These are phyloP conservation scores for Lepeophtheirus salmonis DNA, from an alignment of 1,140 invertebrate genomes.

Conservation along the genomic window DNA sequence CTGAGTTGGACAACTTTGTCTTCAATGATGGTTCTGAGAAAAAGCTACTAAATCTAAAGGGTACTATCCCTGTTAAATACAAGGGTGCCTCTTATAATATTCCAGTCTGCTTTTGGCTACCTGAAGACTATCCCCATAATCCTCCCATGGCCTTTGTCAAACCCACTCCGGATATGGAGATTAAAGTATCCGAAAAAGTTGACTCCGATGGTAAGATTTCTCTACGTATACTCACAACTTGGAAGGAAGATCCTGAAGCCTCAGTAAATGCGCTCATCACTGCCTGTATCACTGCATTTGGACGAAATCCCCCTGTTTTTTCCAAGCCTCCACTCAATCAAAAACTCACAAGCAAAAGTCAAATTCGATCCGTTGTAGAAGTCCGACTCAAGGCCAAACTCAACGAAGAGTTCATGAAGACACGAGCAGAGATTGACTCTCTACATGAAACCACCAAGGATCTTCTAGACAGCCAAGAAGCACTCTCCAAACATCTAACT, in stretches of 20 bases:
- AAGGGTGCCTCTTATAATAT: conserved; percentile 87
- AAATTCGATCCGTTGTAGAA: neutral
- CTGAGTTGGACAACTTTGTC: conserved; percentile 35
- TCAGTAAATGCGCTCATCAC: neutral
- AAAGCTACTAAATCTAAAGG: conserved; percentile 61
- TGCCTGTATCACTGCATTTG: neutral
- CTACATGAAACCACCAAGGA: neutral
- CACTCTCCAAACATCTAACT: neutral
- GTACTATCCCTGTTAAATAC: conserved; percentile 78
- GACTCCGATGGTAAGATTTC: conserved; percentile 90
- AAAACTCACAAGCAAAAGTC: neutral
- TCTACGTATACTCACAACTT: conserved; percentile 86
- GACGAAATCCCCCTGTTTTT: neutral
- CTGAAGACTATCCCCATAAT: conserved; percentile 89
- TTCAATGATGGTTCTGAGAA: conserved; percentile 72
- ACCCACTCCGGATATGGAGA: conserved; percentile 83
- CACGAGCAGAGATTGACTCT: conserved; percentile 2
- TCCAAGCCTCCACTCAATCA: neutral
- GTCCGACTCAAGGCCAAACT: neutral
- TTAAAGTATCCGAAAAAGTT: conserved; percentile 76
- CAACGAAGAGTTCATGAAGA: neutral
- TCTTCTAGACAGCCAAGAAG: neutral
- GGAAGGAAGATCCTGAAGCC: conserved; percentile 36
- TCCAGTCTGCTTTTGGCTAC: conserved; percentile 82
- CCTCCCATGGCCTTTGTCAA: conserved; percentile 94